A percentile compares a stretch with the other conserved stretches of the same genome.
phyloP scores from a whole-genome alignment of 2,113 vertebrate genomes.

The Phyllostomus discolor region DNA sequence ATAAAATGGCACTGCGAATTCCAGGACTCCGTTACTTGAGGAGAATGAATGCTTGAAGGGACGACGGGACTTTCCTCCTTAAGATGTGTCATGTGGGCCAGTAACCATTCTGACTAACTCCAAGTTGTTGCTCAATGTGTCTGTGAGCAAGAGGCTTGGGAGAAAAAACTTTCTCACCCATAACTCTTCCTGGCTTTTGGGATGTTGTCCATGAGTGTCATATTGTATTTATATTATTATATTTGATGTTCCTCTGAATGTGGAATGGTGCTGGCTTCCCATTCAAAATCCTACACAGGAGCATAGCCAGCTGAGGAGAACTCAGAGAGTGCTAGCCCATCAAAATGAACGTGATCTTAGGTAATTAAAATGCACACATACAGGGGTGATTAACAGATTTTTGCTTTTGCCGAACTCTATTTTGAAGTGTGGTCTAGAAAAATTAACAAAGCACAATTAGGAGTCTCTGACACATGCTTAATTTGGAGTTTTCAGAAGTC shows the following conservation, averaged over 20 bases:
- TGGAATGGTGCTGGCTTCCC: not conserved
- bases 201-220: not conserved
- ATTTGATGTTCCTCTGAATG: not conserved
- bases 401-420: not conserved
- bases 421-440: not conserved
- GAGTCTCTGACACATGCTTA: not conserved
- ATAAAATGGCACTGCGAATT: conserved; percentile 30
- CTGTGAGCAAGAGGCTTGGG: not conserved
- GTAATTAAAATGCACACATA: not conserved
- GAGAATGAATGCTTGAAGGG: conserved; percentile 1
- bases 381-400: not conserved
- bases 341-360: not conserved
- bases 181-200: not conserved
- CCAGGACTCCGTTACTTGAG: not conserved
- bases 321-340: not conserved
- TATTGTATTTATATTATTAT: not conserved
- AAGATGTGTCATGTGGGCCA: conserved; percentile 12
- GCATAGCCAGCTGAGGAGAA: not conserved
- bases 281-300: not conserved
- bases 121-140: conserved; percentile 1
- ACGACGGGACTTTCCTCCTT: conserved; percentile 20
- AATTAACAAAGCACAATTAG: not conserved
- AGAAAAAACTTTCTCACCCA: not conserved
- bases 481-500: not conserved
- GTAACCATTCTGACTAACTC: conserved; percentile 34